phyloP scores from a whole-genome alignment of 2,888 invertebrate species.

The Pyralis farinalis region DNA sequence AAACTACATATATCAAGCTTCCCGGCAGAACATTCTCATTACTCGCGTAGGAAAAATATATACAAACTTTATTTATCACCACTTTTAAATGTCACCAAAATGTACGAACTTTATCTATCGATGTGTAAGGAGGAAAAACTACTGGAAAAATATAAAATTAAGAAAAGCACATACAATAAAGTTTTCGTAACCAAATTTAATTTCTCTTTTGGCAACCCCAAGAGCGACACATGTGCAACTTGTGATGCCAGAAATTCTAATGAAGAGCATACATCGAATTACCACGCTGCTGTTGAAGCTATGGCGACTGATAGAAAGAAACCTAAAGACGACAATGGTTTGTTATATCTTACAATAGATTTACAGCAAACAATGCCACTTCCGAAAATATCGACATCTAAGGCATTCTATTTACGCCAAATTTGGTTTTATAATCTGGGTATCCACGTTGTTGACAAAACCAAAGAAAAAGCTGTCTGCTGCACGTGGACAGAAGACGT shows the following conservation, averaged over 20 bases:
- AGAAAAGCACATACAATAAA: no score
- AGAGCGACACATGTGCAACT: constrained; percentile 19
- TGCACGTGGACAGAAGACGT: constrained; percentile 20
- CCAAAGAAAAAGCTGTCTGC: constrained; percentile 18
- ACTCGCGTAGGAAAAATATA: constrained; percentile 25
- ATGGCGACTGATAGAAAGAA: constrained; percentile 14
- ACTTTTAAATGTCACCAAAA: constrained; percentile 23
- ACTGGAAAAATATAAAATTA: no score
- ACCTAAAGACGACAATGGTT: no score
- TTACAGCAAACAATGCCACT: constrained; percentile 13
- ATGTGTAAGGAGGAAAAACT: constrained; percentile 12
- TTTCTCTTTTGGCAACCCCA: neutral
- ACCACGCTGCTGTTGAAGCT: constrained; percentile 5
- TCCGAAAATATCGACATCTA: constrained; percentile 10
- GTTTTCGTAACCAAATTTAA: no score
- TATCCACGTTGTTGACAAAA: constrained; percentile 16
- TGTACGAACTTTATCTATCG: constrained; percentile 20
- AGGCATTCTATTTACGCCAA: constrained; percentile 18
- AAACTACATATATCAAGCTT: no score
- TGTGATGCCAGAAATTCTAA: constrained; percentile 20
- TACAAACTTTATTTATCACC: constrained; percentile 25
- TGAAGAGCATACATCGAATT: constrained; percentile 1
- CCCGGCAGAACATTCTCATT: constrained; percentile 22
- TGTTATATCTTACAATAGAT: no score
- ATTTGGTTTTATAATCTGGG: constrained; percentile 14